Conservation (phyloP, 1,140 invertebrate genomes). For the Neoseiulus cucumeris region DNA sequence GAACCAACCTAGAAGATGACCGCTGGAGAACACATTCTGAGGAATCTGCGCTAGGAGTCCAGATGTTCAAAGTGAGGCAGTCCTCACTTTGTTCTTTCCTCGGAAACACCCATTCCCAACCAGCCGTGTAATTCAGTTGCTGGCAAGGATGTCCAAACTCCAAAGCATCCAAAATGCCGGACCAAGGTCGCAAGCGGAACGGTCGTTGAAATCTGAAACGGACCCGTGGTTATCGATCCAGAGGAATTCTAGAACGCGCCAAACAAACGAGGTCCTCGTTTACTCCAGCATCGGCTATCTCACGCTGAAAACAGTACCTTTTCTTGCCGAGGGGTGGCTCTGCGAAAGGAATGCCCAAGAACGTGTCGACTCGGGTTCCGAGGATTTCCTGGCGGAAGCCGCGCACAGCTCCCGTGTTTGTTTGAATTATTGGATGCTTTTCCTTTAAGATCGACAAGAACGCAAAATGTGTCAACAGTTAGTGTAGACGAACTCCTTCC, state of each 20-base stretch:
- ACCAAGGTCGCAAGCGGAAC: background rate
- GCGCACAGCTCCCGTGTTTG: background rate
- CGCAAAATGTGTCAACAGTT: no score
- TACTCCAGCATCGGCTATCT: no score
- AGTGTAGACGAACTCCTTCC: no score
- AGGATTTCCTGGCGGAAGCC: background rate
- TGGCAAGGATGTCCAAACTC: background rate
- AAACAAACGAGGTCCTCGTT: no score
- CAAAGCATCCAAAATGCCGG: background rate
- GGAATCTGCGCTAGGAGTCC: conserved; percentile 3
- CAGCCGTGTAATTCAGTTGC: background rate
- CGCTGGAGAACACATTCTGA: no score
- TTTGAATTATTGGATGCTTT: background rate
- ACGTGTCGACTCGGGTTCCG: background rate
- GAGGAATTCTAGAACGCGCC: no score
- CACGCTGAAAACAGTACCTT: background rate
- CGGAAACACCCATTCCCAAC: background rate
- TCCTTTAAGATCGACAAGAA: no score
- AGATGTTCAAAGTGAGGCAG: conserved; percentile 25
- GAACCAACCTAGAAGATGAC: no score
- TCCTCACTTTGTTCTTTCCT: conserved; percentile 23
- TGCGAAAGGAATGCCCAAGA: background rate
- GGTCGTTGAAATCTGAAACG: background rate
- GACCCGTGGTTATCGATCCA: no score
- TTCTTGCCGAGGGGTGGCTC: background rate